A percentile compares a stretch with the other conserved stretches of the same genome.
These are phyloP conservation scores for Odontophorus gujanensis DNA, from an alignment of 2,113 vertebrate species.

Conservation along the genomic window DNA sequence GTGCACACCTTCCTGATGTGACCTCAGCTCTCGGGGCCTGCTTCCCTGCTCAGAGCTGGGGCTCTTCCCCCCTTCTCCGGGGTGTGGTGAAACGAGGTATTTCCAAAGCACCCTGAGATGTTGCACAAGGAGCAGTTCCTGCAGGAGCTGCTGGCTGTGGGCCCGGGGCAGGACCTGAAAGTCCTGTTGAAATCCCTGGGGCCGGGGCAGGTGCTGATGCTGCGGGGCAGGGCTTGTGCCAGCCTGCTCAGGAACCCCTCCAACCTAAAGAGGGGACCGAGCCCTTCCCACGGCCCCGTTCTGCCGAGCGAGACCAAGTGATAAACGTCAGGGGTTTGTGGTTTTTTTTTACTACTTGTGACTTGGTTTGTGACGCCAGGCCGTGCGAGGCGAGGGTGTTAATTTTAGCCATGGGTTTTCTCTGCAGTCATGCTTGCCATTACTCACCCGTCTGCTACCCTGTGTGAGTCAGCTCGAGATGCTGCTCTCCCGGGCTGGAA, in stretches of 20 bases:
- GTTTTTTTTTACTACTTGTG: background rate
- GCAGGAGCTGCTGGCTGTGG: background rate
- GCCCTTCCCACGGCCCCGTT: no score
- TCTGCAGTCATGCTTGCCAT: accelerated
- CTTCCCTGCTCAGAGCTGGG: accelerated
- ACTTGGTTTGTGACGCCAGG: background rate
- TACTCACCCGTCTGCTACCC: background rate
- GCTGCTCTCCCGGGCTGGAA: background rate
- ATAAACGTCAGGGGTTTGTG: background rate
- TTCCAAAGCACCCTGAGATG: constrained; percentile 22
- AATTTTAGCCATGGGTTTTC: background rate
- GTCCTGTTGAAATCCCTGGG: background rate
- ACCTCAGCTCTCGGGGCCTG: background rate
- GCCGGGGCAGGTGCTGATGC: background rate
- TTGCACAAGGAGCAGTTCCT: background rate
- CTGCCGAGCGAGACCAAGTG: background rate
- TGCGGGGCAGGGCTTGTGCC: background rate
- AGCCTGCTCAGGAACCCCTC: background rate
- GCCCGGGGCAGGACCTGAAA: background rate
- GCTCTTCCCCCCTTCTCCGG: background rate
- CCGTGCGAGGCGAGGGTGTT: background rate
- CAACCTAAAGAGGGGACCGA: accelerated
- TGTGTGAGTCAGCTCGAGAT: background rate
- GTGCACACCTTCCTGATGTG: background rate
- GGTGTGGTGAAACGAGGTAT: background rate